Percentiles rank a stretch among this genome's conserved stretches.
Conservation (phyloP, 2,888 invertebrate species). For the Hydraecia micacea region DNA sequence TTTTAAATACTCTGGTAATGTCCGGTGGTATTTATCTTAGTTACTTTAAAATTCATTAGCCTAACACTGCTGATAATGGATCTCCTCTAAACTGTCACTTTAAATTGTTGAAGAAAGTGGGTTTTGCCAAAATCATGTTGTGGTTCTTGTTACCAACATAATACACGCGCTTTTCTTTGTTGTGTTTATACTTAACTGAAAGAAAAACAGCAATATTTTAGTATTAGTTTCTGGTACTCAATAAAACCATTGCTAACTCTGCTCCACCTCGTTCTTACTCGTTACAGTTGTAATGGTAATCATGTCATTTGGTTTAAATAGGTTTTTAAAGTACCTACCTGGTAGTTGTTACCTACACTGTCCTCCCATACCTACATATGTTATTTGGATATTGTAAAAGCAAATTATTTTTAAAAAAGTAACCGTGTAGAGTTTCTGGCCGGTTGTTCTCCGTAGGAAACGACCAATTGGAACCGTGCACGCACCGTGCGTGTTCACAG, state of each 20-base stretch:
- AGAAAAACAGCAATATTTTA: background rate
- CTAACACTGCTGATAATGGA: background rate
- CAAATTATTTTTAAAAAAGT: background rate
- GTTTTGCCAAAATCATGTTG: background rate
- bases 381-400: too few species aligned
- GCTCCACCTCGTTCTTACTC: background rate
- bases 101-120: background rate
- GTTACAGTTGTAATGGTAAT: too few species aligned
- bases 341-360: too few species aligned
- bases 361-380: too few species aligned
- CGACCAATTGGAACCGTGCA: background rate
- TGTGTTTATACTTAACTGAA: background rate
- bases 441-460: background rate
- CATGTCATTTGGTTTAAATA: too few species aligned
- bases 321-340: too few species aligned
- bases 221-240: background rate
- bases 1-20: background rate
- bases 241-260: background rate
- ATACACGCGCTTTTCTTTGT: background rate
- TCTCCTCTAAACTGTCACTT: background rate
- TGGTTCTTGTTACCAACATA: background rate
- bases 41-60: background rate
- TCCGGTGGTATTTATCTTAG: background rate
- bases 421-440: background rate
- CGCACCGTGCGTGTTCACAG: background rate